Base-by-base conservation (phyloP, 2,797 vertebrate genomes). In the Sebastes variabilis region DNA sequence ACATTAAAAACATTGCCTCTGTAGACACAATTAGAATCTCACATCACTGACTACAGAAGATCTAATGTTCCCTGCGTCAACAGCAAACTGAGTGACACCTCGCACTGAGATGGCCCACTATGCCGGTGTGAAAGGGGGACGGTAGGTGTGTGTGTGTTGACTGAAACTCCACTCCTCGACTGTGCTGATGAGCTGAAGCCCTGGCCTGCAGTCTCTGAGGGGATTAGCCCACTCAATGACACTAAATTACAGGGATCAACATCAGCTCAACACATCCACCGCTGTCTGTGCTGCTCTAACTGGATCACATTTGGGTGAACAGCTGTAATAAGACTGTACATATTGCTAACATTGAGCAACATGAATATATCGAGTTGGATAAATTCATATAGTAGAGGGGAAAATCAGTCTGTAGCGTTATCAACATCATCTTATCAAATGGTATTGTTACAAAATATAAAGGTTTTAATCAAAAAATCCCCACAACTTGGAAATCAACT, bases 221-320 rank as follows among this genome's bases (percentile, higher is more conserved):
- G 95, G 94, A 95, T 95, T 95, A 95, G 91, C 92, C 94, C 93
- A 94, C 93, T 95, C 94, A 95, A 94, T 95, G 92, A 95, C 93
- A 94, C 94, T 94, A 94, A 95, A 96, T 95, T 94, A 95, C 91
- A 92, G 94, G 93, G 95, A 95, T 95, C 93, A 94, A 93, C 94
- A 94, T 93, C 93, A 94, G 92, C 93, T 95, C 89, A 93, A 91
- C 93, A 92, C 89, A 91, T 94, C 92, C 92, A 90, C 84, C 60
- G 80, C 91, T 91, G 92, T 93, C 90, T 92, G 86, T 80, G 88
- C 90, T 80, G 92, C 90, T 89, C 86, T 89, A 91, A 92, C 91
- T 89, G 93, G 89, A 94, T 92, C 89, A 83, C 82, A 88, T 94
- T 93, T 84, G 90, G 87, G 86, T 92, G 91, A 93, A 93, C 83